These are phyloP conservation scores for Acestrorhynchus altus DNA, from an alignment of 2,797 vertebrate species.

Conservation along the genomic window DNA sequence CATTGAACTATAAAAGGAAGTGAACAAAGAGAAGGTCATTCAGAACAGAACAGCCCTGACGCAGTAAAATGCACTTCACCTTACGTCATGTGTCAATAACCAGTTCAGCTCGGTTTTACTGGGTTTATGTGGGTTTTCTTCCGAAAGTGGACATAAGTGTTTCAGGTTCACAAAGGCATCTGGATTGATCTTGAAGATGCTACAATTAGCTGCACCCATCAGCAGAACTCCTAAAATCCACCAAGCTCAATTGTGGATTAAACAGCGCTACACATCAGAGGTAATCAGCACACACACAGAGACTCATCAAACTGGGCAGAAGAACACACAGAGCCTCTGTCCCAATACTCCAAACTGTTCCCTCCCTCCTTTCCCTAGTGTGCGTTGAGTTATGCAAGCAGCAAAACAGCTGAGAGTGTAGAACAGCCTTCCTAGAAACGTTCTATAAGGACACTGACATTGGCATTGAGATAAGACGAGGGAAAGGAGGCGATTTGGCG, in stretches of 20 bases:
- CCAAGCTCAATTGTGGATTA: background rate
- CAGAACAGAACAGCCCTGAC: too few relatives aligned
- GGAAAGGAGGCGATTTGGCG: constrained; percentile 46
- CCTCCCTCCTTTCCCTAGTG: constrained; percentile 27
- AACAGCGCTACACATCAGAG: constrained; percentile 1
- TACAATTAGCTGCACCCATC: background rate
- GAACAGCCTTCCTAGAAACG: background rate
- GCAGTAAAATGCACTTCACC: too few relatives aligned
- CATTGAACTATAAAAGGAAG: too few relatives aligned
- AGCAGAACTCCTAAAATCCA: background rate
- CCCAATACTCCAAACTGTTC: constrained; percentile 39
- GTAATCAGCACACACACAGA: constrained; percentile 39
- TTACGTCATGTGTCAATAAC: too few relatives aligned
- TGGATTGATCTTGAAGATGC: background rate
- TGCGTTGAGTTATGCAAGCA: constrained; percentile 6
- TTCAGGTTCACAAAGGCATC: too few relatives aligned
- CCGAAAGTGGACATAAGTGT: too few relatives aligned
- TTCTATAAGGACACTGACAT: background rate
- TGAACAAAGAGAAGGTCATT: too few relatives aligned
- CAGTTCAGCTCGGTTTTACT: too few relatives aligned
- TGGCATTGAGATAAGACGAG: background rate
- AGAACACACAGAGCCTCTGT: background rate
- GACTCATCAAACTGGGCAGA: constrained; percentile 30
- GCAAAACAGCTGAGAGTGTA: background rate
- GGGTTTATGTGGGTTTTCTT: too few relatives aligned